phyloP scores from a whole-genome alignment of 2,888 invertebrate species.

The Didymodactylos carnosus region DNA sequence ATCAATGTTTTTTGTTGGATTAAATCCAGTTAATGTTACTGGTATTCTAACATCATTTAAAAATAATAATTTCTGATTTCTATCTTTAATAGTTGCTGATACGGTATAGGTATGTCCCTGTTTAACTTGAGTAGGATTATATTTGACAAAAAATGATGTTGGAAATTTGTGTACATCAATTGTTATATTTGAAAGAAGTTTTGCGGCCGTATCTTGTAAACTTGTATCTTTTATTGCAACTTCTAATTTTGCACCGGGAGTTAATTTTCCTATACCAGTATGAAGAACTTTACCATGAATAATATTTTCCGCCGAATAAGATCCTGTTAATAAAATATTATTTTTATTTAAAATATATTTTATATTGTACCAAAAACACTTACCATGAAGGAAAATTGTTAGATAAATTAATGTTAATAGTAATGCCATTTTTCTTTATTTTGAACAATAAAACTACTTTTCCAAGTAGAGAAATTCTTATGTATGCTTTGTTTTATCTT shows the following conservation, averaged over 20 bases:
- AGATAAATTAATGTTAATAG: no score
- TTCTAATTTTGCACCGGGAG: background rate
- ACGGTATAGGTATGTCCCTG: background rate
- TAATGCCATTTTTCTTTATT: no score
- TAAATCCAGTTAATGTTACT: background rate
- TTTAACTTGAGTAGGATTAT: background rate
- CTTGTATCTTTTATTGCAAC: background rate
- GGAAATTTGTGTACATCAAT: background rate
- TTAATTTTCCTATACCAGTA: background rate
- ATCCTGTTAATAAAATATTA: no score
- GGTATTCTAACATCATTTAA: background rate
- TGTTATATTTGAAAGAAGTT: background rate
- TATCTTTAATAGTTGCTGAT: background rate
- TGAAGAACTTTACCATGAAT: background rate
- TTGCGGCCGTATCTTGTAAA: background rate
- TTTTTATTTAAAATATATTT: no score
- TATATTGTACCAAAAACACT: no score
- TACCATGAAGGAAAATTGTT: no score
- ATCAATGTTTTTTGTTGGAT: background rate
- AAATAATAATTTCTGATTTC: background rate
- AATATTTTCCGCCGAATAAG: background rate
- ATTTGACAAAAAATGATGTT: background rate
- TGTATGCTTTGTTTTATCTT: no score
- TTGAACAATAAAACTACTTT: no score
- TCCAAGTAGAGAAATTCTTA: no score